phyloP scores from a whole-genome alignment of 1,140 invertebrate species.

The Platorchestia sp. region DNA sequence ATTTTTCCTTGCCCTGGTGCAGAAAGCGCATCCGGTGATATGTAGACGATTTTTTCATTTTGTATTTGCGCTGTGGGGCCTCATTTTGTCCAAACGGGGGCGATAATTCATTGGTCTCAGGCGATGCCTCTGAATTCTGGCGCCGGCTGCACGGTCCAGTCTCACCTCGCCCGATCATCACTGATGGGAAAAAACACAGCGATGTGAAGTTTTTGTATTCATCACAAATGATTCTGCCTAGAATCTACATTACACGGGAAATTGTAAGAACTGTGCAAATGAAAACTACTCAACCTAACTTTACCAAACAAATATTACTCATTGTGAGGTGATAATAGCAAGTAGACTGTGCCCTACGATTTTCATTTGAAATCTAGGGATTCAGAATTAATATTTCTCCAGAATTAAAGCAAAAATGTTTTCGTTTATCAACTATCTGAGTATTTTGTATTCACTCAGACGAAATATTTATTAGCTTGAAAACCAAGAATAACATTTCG shows the following conservation, averaged over 20 bases:
- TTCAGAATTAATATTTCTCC: no score
- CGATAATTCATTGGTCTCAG: not conserved
- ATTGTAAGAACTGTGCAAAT: no score
- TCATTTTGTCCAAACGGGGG: not conserved
- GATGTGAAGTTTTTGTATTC: not conserved
- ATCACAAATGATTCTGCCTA: no score
- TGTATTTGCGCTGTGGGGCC: not conserved
- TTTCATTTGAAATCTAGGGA: no score
- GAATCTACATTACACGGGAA: no score
- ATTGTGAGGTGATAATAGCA: not conserved
- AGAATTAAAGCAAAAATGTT: no score
- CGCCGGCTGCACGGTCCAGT: not conserved
- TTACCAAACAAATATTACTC: no score
- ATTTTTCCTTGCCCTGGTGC: not conserved
- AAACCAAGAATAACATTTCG: no score
- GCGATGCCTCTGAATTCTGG: not conserved
- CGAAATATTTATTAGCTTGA: no score
- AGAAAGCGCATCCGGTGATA: not conserved
- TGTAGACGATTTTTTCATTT: not conserved
- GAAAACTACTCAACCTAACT: no score
- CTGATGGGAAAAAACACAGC: not conserved
- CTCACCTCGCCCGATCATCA: not conserved
- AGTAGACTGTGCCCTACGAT: not conserved
- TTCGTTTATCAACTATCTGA: no score
- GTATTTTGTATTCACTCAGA: no score